Conservation (phyloP, 1,140 invertebrate genomes). For the Aethina tumida region DNA sequence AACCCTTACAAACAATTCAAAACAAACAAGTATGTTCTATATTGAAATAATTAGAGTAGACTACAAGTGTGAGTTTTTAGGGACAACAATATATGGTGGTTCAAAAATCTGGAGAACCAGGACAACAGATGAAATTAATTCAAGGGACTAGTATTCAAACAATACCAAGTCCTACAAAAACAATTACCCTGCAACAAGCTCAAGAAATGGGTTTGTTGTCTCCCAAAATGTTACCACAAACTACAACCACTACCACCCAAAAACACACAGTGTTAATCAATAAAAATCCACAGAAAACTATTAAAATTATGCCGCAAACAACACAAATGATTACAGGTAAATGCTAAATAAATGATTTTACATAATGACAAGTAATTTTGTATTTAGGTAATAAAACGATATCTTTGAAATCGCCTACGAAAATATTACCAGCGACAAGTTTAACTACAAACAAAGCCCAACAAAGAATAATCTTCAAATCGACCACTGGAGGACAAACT, state of each 20-base stretch:
- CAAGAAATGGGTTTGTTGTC: constrained; percentile 55
- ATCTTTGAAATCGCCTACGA: constrained; percentile 48
- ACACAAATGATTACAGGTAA: constrained; percentile 7
- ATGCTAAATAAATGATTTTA: too few relatives aligned
- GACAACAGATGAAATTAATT: constrained; percentile 25
- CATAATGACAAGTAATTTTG: too few relatives aligned
- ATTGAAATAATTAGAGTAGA: too few relatives aligned
- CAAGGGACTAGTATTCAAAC: constrained; percentile 8
- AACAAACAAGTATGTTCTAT: constrained; percentile 11
- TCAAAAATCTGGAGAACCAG: constrained; percentile 20
- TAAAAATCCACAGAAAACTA: constrained; percentile 26
- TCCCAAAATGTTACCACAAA: constrained; percentile 44
- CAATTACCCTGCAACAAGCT: constrained; percentile 58
- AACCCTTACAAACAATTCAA: constrained; percentile 12
- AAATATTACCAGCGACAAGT: constrained; percentile 53
- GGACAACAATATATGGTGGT: constrained; percentile 27
- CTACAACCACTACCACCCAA: constrained; percentile 9
- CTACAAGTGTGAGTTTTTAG: too few relatives aligned
- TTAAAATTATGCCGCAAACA: constrained; percentile 31
- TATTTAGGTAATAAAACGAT: constrained; percentile 24
- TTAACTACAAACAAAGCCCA: constrained; percentile 39
- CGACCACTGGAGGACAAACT: constrained; percentile 33
- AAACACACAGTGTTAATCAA: constrained; percentile 42
- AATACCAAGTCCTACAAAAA: constrained; percentile 48
- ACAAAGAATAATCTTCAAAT: constrained; percentile 49